Base-by-base conservation (phyloP, 2,888 invertebrate species). In the Drosophila hawaiiensis region DNA sequence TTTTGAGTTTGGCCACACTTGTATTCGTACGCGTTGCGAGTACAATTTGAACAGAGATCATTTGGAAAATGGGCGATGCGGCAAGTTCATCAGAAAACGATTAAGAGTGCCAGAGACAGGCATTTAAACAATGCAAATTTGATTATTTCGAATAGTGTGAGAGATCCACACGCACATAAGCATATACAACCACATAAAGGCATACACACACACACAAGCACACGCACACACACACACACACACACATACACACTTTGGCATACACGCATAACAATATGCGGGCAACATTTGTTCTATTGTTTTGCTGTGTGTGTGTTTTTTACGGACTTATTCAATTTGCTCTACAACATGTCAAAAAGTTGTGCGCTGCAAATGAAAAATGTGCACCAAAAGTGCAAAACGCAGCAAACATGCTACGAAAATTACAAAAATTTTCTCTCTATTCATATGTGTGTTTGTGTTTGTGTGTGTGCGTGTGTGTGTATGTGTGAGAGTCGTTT, bases 341-440 rank as follows among this genome's bases (percentile, higher is more conserved):
- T 79, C 83, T 78, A 80, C 90, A 85, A 85, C 84, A 85, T 85
- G 84, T 85, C 84, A 85, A 85, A 85, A 85, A 85, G 90, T 85
- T 85, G 82, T 84, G 76, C 73, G 83, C 85, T 69, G 69, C 77
- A 87, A 80, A 85, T 85, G 90, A 85, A 90, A 89, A 85, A 85
- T 85, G 85, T 85, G 83, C 76, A 82, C 66, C 50, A 85, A 85
- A 88, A 85, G 90, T 90, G 90, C 85, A 85, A 89, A 85, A 84
- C 85, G 90, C 90, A 89, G 90, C 90, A 85, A 85, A 85, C 90
- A 85, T 85, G 83, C 88, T 82, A 80, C 83, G 80, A 85, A 85
- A 85, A 85, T 85, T 84, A 90, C 90, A 89, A 72, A 67, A 66
- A 75, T 72, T 70, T 64, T 65, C n/a, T 33, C 9, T 47, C 14